Percentiles rank a stretch among this genome's conserved stretches.
phyloP scores from a whole-genome alignment of 1,140 invertebrate species.

The Euura lappo region DNA sequence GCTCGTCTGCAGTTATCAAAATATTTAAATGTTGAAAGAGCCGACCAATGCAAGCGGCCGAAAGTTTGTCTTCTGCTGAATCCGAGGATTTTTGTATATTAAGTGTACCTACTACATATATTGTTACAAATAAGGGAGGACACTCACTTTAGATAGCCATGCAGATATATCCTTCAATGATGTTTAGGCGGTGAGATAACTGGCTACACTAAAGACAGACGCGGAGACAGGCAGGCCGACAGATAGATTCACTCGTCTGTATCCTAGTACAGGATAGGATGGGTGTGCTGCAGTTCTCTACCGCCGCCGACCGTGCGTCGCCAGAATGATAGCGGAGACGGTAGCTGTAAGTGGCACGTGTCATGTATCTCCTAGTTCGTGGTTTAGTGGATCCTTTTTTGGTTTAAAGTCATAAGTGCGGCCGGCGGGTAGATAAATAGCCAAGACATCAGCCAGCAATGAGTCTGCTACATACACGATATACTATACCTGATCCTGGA shows the following conservation, averaged over 20 bases:
- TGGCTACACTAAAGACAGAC: neutral
- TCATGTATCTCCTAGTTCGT: neutral
- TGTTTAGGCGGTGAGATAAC: conserved; percentile 13
- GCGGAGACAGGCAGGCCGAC: neutral
- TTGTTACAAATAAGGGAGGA: no score
- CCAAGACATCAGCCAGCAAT: neutral
- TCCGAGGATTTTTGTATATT: no score
- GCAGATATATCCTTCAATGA: neutral
- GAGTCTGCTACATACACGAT: neutral
- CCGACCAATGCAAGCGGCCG: no score
- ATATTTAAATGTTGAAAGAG: no score
- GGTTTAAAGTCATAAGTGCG: neutral
- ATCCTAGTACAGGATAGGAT: neutral
- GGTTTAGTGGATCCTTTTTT: conserved; percentile 1
- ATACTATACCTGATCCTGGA: neutral
- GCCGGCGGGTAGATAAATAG: neutral
- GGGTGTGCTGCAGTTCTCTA: conserved; percentile 4
- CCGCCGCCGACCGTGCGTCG: neutral
- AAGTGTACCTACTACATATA: no score
- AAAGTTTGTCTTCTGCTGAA: no score
- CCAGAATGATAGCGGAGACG: neutral
- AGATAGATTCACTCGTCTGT: conserved; percentile 3
- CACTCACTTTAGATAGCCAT: no score
- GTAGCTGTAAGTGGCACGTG: conserved; percentile 1
- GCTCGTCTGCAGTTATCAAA: no score